Percentiles rank a stretch among this genome's conserved stretches.
These are phyloP conservation scores for Pandemis heparana DNA, from an alignment of 2,888 invertebrate genomes.

Conservation along the genomic window DNA sequence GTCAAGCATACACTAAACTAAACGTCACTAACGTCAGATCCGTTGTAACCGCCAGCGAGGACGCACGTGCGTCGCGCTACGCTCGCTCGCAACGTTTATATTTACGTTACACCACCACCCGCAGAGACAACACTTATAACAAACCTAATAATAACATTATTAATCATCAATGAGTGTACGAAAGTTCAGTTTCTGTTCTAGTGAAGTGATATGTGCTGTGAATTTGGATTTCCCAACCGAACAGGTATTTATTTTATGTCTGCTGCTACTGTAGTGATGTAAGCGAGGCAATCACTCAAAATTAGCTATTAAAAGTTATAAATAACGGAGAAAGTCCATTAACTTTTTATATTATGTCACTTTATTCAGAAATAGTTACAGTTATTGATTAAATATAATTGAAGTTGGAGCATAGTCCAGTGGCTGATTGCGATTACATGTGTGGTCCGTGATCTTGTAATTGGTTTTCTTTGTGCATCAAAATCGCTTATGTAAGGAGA, in stretches of 20 bases:
- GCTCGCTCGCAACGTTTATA: slow-evolving; percentile 30
- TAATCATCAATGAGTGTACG: slow-evolving; percentile 50
- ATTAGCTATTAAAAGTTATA: slow-evolving; percentile 29
- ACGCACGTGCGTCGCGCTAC: slow-evolving; percentile 50
- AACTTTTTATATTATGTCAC: slow-evolving; percentile 30
- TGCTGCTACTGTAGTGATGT: slow-evolving; percentile 20
- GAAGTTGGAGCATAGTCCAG: background rate
- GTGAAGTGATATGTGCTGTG: slow-evolving; percentile 42
- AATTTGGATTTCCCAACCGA: slow-evolving; percentile 36
- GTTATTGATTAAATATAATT: slow-evolving; percentile 33
- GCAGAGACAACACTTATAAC: slow-evolving; percentile 60
- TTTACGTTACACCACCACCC: slow-evolving; percentile 57
- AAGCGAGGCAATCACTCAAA: slow-evolving; percentile 27
- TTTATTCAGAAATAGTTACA: slow-evolving; percentile 10
- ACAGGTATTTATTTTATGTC: slow-evolving; percentile 28
- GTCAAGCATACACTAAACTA: background rate
- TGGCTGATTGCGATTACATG: slow-evolving; percentile 1
- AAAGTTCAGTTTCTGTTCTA: slow-evolving; percentile 32
- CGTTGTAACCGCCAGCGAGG: slow-evolving; percentile 47
- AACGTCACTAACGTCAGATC: slow-evolving; percentile 44
- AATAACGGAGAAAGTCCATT: slow-evolving; percentile 37
- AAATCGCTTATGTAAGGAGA: slow-evolving; percentile 12
- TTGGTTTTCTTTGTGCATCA: slow-evolving; percentile 29
- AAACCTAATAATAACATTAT: slow-evolving; percentile 61
- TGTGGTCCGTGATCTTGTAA: slow-evolving; percentile 25